Evolutionary conservation across 1,140 invertebrate species (phyloP), one percentile per base, ranked within the genome.

Genomic region (Dolichoris vasculosae): DNA sequence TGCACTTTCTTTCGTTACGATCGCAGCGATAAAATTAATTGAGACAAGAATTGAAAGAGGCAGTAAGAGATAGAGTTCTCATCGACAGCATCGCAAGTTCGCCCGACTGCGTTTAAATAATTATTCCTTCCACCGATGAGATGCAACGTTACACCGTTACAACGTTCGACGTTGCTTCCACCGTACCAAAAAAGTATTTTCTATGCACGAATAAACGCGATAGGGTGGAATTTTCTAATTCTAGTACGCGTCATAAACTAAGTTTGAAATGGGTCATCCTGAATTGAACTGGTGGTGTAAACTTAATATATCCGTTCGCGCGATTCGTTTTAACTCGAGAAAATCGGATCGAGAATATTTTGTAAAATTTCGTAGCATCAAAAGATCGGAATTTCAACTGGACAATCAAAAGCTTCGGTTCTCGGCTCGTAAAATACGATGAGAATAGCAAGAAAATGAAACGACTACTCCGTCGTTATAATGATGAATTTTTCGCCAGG

Each of bases 11-110:
- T 83, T 69, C 7, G 32, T 35, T 38, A 26, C 23, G 51, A 46
- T 77, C 32, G 17, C 13, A 30, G 1, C 51, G 30, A 78, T 84
- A 64, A 83, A 76, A 84, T 75, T 79, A 84, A 77, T 77, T 51
- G 51, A 35, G 11, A 51, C 8, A 35, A 55, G 26, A 46, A 40
- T 32, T 35, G 78, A 38, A 71, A 71, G 35, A 40, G 17, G 23
- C 35, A 38, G 38, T 6, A n/a, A 73, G 38, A 9, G 38, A 43
- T 9, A n/a, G 40, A 43, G 40, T 17, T 43, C 26, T 43, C 38
- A 73, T n/a, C 38, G 69, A 7, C 32, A 43, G 69, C 69, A 26
- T 73, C 13, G 8, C 38, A 82, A 67, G 78, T 40, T 63, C 1
- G 1, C 30, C 30, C 43, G 40, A n/a, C 11, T 32, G 71, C 11